Evolutionary conservation across 2,888 invertebrate genomes (phyloP), one percentile per base, ranked within the genome.

Genomic region (Cerceris rybyensis): DNA sequence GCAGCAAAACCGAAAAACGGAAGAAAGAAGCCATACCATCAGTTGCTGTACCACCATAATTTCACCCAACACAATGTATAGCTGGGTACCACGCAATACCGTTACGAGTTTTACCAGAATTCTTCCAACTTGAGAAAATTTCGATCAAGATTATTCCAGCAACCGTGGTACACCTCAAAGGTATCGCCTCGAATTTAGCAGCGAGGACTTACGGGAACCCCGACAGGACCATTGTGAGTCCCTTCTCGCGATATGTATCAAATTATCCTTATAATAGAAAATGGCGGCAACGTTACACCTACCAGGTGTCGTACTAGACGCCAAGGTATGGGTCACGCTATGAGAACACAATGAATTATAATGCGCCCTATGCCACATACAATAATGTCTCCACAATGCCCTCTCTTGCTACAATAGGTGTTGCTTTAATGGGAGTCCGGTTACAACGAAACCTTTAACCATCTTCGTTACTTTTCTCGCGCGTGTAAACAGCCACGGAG

Each of bases 211-310:
- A 41, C 46, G 28, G 50, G 58, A 39, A 77, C 71, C 82, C 72
- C 73, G 76, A 54, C 68, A 68, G 70, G 63, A 75, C 68, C 83
- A 75, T 84, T 78, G 80, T 78, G 49, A n/a, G 57, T 39, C 70
- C 70, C 78, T 72, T 70, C 49, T 78, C 87, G 83, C 90, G 91
- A 92, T 92, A 91, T 90, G 91, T 92, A 92, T 92, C 92, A 92
- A 92, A 92, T 92, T 92, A 92, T 92, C 86, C 86, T 90, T 88
- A 90, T 91, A 92, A 92, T 92, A 88, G 88, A 89, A 91, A 89
- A 91, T 92, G 90, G 90, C 90, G 90, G 92, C 91, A 92, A 92
- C 91, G 86, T 91, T 89, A 92, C 92, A 92, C 92, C 92, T 91
- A 87, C 92, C 92, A 92, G 92, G 92, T 92, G 92, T 89, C 87